These are phyloP conservation scores for Pampusana beccarii DNA, from an alignment of 2,113 vertebrate genomes.

Conservation along the genomic window DNA sequence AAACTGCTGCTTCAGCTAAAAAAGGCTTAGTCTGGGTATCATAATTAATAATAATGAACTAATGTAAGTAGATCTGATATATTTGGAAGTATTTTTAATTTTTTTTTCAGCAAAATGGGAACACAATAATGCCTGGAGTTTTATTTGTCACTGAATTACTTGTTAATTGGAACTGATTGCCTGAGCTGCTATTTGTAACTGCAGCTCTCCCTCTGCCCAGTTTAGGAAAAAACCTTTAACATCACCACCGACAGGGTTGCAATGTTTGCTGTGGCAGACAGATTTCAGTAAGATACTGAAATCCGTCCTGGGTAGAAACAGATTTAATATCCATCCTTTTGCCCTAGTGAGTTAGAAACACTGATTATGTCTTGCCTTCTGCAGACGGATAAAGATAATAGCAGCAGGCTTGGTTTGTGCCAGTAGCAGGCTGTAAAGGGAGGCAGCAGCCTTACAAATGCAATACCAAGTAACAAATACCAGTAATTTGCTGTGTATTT, in stretches of 20 bases:
- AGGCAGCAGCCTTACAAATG: background rate
- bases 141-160: conserved; percentile 62
- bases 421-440: background rate
- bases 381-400: background rate
- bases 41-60: conserved; percentile 62
- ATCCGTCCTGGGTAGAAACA: conserved; percentile 4
- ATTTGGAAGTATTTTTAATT: background rate
- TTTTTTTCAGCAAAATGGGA: conserved; percentile 22
- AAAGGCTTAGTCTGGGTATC: conserved; percentile 50
- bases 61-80: conserved; percentile 55
- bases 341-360: background rate
- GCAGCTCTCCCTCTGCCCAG: conserved; percentile 23
- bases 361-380: background rate
- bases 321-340: conserved; percentile 8
- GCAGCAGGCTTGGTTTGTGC: background rate
- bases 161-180: conserved; percentile 65
- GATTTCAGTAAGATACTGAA: background rate
- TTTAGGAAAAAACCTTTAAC: conserved; percentile 24
- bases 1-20: conserved; percentile 69
- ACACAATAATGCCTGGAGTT: conserved; percentile 38
- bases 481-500: background rate
- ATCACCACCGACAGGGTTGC: background rate
- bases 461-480: background rate
- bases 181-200: conserved; percentile 47
- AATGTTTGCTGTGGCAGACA: background rate